Conservation (phyloP, 1,140 invertebrate genomes). For the Drosophila bocqueti region DNA sequence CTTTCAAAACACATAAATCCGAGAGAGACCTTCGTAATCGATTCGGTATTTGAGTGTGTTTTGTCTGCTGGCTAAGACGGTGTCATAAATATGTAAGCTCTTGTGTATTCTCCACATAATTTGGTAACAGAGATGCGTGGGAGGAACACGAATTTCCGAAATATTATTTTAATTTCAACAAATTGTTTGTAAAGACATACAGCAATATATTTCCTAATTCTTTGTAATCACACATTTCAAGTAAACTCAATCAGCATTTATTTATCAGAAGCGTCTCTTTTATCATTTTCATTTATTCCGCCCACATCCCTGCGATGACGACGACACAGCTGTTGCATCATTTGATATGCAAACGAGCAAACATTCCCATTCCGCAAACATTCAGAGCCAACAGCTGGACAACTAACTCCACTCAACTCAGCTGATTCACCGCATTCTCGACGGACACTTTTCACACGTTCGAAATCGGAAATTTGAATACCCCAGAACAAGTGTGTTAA, state of each 20-base stretch:
- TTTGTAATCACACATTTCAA: background rate
- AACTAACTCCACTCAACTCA: constrained; percentile 16
- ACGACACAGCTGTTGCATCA: constrained; percentile 28
- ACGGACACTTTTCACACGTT: constrained; percentile 58
- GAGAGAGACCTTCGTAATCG: constrained; percentile 28
- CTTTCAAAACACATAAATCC: constrained; percentile 48
- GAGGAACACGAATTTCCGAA: background rate
- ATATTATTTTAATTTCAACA: background rate
- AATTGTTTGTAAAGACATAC: background rate
- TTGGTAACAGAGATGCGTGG: constrained; percentile 16
- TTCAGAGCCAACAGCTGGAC: constrained; percentile 33
- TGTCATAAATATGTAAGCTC: constrained; percentile 42
- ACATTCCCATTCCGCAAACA: constrained; percentile 27
- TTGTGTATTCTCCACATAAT: constrained; percentile 32
- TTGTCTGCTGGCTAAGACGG: constrained; percentile 19
- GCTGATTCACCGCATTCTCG: constrained; percentile 54
- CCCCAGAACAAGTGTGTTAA: constrained; percentile 31
- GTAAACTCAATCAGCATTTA: constrained; percentile 13
- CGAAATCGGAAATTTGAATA: constrained; percentile 63
- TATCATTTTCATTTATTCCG: constrained; percentile 12
- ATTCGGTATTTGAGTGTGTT: constrained; percentile 28
- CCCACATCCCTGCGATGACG: background rate
- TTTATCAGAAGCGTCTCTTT: constrained; percentile 8
- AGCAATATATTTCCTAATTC: background rate
- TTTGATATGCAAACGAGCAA: constrained; percentile 33